Conservation (phyloP, 1,140 invertebrate species). For the Aphelinus certus region DNA sequence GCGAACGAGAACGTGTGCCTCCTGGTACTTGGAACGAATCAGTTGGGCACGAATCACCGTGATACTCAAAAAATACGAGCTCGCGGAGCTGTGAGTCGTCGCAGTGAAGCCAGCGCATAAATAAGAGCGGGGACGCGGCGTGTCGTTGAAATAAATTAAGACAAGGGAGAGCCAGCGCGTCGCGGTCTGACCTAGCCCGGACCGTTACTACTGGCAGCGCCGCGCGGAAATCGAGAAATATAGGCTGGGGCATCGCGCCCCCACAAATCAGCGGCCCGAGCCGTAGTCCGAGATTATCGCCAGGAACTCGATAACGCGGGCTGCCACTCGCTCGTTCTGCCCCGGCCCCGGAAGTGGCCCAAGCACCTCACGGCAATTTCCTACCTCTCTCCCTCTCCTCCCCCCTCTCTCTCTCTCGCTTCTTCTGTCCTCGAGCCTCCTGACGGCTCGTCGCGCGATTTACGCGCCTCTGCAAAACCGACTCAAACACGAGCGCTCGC, state of each 20-base stretch:
- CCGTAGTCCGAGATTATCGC: conserved; percentile 47
- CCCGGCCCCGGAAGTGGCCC: conserved; percentile 48
- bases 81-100: too few relatives aligned
- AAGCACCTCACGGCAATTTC: conserved; percentile 54
- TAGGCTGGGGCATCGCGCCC: conserved; percentile 8
- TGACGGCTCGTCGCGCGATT: background rate
- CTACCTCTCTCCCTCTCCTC: conserved; percentile 14
- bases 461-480: background rate
- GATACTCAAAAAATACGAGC: too few relatives aligned
- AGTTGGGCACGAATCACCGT: too few relatives aligned
- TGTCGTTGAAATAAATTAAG: conserved; percentile 43
- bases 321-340: conserved; percentile 28
- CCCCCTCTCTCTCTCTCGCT: background rate
- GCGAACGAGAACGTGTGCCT: too few relatives aligned
- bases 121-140: conserved; percentile 9
- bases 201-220: too few relatives aligned
- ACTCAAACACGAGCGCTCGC: too few relatives aligned
- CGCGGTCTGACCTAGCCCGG: background rate
- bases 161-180: conserved; percentile 35
- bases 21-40: too few relatives aligned
- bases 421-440: background rate
- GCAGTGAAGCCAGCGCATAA: conserved; percentile 1
- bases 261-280: conserved; percentile 52
- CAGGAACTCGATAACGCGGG: conserved; percentile 52
- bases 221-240: conserved; percentile 12